Base-by-base conservation (phyloP, 2,797 vertebrate species). In the Xiphorhynchus erythropygius region DNA sequence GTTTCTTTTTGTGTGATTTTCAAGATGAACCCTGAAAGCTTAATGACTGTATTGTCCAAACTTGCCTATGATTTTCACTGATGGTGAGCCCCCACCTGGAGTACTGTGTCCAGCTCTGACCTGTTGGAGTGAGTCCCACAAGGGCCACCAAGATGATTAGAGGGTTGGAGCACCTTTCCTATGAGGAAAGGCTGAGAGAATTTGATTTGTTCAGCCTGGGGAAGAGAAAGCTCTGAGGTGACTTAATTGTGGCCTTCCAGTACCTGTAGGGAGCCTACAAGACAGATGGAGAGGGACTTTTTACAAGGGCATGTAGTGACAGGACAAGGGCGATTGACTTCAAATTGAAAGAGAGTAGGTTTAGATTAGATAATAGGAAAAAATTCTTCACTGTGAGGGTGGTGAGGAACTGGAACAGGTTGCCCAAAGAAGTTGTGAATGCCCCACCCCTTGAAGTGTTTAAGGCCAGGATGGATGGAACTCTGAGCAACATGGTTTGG, bases 1-100 rank as follows among this genome's bases (percentile, higher is more conserved):
- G 46, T 62, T 85, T 64, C 5, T 53, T 81, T 84, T 62, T 33
- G 62, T 41, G 33, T 57, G 18, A 73, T 17, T 92, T 89, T 28
- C 28, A 56, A 89, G 42, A 42, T 19, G 33, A 93, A 79, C 27
- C 30, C n/a, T 88, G 22, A 47, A 94, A 78, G 19, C 62, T 71
- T 71, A 88, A 81, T 69, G 25, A 71, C 47, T 78, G 8, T 42
- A 18, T 15, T 88, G 35, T 84, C 32, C 22, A 81, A 69, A 41
- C 4, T 55, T 65, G 24, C 5, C 67, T 88, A 35, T 52, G 42
- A 53, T 77, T 84, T 89, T 87, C 23, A 52, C 24, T 81, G 16
- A 33, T 18, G 6, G 28, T 39, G 33, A 80, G 24, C 65, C 3
- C 7, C 4, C 17, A 21, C 7, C 19, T 30, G 39, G 7, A 57